A percentile compares a stretch with the other conserved stretches of the same genome.
phyloP scores from a whole-genome alignment of 2,797 vertebrate genomes.

The Mallotus villosus region DNA sequence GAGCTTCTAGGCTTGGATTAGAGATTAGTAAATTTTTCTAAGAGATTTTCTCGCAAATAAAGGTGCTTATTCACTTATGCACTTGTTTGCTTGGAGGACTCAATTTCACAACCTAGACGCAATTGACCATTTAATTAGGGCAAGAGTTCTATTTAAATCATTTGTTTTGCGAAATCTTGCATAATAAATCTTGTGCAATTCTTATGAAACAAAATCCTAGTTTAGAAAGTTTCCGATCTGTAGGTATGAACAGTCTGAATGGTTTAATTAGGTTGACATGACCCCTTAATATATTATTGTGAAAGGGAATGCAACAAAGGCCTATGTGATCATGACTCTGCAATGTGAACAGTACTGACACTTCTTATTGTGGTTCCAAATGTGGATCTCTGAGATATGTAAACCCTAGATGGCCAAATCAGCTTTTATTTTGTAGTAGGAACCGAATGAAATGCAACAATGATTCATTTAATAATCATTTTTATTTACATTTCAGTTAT shows the following conservation, averaged over 20 bases:
- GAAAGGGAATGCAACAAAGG: background rate
- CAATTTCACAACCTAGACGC: constrained; percentile 46
- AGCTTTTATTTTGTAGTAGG: background rate
- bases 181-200: constrained; percentile 13
- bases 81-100: constrained; percentile 43
- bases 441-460: background rate
- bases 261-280: background rate
- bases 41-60: constrained; percentile 49
- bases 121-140: constrained; percentile 48
- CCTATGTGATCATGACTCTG: background rate
- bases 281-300: background rate
- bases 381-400: no score
- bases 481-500: constrained; percentile 53
- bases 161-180: constrained; percentile 22
- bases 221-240: background rate
- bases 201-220: background rate
- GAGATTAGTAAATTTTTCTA: constrained; percentile 47
- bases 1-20: constrained; percentile 60
- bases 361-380: background rate
- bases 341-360: background rate
- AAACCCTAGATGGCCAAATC: background rate
- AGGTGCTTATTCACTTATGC: constrained; percentile 70
- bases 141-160: constrained; percentile 31
- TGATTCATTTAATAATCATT: constrained; percentile 39
- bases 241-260: background rate